phyloP scores from a whole-genome alignment of 2,113 vertebrate genomes.

The Ictalurus punctatus region DNA sequence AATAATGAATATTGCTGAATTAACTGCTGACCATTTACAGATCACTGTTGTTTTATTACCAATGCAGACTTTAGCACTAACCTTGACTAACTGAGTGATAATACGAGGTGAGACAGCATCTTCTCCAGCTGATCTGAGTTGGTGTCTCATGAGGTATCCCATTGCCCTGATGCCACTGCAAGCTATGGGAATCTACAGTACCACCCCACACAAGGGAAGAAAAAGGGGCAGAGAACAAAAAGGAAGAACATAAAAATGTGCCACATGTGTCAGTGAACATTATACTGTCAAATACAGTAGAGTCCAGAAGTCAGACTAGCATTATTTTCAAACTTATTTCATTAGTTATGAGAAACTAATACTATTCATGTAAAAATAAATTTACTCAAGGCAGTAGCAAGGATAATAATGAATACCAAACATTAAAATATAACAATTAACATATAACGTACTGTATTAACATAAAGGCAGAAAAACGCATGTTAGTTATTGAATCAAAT shows the following conservation, averaged over 20 bases:
- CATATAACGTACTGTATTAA: background rate
- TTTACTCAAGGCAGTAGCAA: background rate
- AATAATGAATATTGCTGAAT: background rate
- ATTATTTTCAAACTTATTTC: background rate
- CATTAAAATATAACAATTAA: background rate
- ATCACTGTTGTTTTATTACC: background rate
- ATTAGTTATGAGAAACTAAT: background rate
- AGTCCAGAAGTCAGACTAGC: background rate
- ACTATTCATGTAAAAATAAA: background rate
- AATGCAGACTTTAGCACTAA: slow-evolving; percentile 58
- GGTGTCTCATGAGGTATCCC: slow-evolving; percentile 91
- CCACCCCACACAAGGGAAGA: background rate
- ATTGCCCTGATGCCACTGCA: slow-evolving; percentile 90
- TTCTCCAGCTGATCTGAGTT: slow-evolving; percentile 75
- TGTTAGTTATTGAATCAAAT: background rate
- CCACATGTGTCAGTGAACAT: background rate
- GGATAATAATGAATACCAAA: background rate
- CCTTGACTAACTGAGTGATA: slow-evolving; percentile 90
- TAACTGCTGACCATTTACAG: background rate
- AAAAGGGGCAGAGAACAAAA: background rate
- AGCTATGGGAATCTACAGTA: slow-evolving; percentile 87
- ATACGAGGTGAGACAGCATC: slow-evolving; percentile 77
- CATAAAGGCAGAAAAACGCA: background rate
- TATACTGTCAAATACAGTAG: background rate
- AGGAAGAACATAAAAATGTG: background rate